phyloP scores from a whole-genome alignment of 1,140 invertebrate genomes.

The Dolichoris vasculosae region DNA sequence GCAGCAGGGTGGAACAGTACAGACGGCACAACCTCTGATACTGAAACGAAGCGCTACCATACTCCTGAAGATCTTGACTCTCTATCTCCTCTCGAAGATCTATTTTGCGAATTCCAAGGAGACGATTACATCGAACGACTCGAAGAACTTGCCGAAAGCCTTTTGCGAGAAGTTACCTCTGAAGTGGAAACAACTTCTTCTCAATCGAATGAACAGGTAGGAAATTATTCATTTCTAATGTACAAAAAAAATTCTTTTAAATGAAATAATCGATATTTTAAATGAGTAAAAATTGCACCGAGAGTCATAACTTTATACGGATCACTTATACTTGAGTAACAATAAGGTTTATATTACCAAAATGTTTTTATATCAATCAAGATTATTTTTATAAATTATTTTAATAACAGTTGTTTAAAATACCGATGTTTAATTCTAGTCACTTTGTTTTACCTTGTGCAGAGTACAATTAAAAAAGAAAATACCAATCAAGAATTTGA shows the following conservation, averaged over 20 bases:
- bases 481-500: slow-evolving; percentile 59
- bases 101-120: slow-evolving; percentile 81
- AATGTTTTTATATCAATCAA: no score
- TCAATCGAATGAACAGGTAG: slow-evolving; percentile 76
- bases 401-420: no score
- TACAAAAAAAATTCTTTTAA: background rate
- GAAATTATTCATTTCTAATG: background rate
- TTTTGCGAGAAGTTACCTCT: slow-evolving; percentile 86
- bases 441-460: slow-evolving; percentile 19
- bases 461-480: slow-evolving; percentile 56
- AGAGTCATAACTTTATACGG: no score
- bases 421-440: background rate
- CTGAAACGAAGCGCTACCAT: slow-evolving; percentile 69
- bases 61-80: slow-evolving; percentile 81
- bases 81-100: slow-evolving; percentile 87
- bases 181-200: slow-evolving; percentile 80
- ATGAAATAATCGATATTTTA: no score
- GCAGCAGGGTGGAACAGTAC: slow-evolving; percentile 84
- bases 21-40: slow-evolving; percentile 76
- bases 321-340: no score
- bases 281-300: no score
- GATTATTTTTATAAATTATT: no score
- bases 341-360: no score
- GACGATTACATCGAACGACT: slow-evolving; percentile 81
- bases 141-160: slow-evolving; percentile 85